Evolutionary conservation across 1,140 invertebrate species (phyloP).

Genomic region (Elymnias hypermnestra): DNA sequence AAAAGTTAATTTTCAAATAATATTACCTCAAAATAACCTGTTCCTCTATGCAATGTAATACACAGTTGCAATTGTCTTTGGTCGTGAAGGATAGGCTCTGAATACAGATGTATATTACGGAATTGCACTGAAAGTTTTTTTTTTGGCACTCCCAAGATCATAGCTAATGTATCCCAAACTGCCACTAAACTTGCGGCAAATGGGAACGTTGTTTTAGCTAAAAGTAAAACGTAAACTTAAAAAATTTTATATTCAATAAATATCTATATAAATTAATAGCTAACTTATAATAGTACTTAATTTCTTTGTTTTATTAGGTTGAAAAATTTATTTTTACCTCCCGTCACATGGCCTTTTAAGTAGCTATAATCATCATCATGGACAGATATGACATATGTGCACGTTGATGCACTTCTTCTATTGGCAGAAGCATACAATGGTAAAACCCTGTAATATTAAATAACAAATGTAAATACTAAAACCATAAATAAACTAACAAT

Average conservation of each 20-base stretch:
- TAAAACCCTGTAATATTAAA: constrained; percentile 25
- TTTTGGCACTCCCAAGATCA: constrained; percentile 23
- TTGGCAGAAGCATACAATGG: constrained; percentile 18
- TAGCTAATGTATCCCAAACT: constrained; percentile 45
- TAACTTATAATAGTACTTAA: too few species aligned
- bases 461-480: too few species aligned
- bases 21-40: constrained; percentile 40
- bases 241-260: too few species aligned
- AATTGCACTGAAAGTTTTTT: constrained; percentile 34
- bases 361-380: constrained; percentile 34
- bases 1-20: too few species aligned
- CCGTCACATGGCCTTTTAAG: constrained; percentile 34
- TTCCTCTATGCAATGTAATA: constrained; percentile 31
- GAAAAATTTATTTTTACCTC: constrained; percentile 26
- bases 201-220: constrained; percentile 36
- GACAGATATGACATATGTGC: constrained; percentile 24
- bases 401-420: constrained; percentile 24
- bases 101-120: constrained; percentile 28
- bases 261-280: too few species aligned
- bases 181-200: constrained; percentile 33
- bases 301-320: too few species aligned
- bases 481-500: too few species aligned
- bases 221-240: not conserved
- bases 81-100: constrained; percentile 34
- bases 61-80: constrained; percentile 24